Evolutionary conservation across 64 coral and sea anemone genomes (phyloP), one percentile per base, ranked within the genome.

Genomic region (Acropora tenuis): DNA sequence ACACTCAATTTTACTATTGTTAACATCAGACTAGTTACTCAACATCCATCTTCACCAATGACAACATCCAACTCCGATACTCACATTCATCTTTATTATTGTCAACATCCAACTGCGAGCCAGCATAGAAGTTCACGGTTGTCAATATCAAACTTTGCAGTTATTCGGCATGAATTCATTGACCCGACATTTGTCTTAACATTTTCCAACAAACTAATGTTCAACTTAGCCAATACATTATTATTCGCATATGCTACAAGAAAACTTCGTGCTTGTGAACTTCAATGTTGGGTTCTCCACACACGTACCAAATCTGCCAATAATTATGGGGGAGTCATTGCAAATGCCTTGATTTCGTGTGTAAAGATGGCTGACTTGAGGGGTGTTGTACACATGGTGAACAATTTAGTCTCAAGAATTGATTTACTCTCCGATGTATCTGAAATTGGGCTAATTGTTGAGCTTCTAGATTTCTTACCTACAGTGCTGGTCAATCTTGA

Each of bases 401-500:
- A 63, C 15, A 13, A 63, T 63, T 13, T 63, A 63, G 59, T 63
- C 59, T 63, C 59, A 13, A 63, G 59, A 63, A 63, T 63, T 63
- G 59, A 63, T 63, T 8, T 13, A 63, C 59, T 63, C 59, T 47
- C 75, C 41, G 55, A 84, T 84, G 81, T 84, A 49, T 59, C 52
- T 43, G 86, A 88, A 58, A 76, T 88, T 57, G 86, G 74, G 15
- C 30, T 88, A 44, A 59, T 78, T 42, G 75, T 42, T 45, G 42
- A 78, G 43, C 76, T 73, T 50, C 50, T 88, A 18, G 87, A 88
- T 58, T 43, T 77, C 47, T 63, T 88, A 18, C 69, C 50, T 63
- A 63, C 9, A 63, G 86, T 92, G 81, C 72, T 92, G 4, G 90
- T 92, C 7, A 83, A 41, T 41, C 81, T 92, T 4, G 72, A 86